Base-by-base conservation (phyloP, 2,888 invertebrate species). In the Cotesia congregata region DNA sequence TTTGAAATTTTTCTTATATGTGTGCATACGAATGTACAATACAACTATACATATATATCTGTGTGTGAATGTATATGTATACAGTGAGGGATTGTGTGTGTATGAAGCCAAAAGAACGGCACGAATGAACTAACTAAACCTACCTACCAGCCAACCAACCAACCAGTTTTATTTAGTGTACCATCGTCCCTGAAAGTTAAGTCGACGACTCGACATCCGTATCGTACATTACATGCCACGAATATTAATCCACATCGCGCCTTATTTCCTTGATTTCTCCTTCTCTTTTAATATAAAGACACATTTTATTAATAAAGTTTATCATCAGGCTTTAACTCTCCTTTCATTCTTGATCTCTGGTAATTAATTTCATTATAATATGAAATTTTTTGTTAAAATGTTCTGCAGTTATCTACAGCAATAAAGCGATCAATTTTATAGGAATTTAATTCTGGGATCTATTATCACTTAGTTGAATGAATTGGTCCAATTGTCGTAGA, bases 221-320 rank as follows among this genome's bases (percentile, higher is more conserved):
- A 76, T 72, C 62, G 62, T 82, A 79, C 76, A 78, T 80, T 83
- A 83, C 82, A 80, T 83, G 82, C 78, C 80, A 81, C 83, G 84
- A 84, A 84, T 84, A 79, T 83, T 84, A 84, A 83, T 84, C 80
- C 80, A 76, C 72, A 77, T 76, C 80, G 77, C 83, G 73, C 74
- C 79, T 50, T 72, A 38, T 72, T 65, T 75, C 77, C 68, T 75
- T 74, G 15, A 74, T 79, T 77, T 72, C 60, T 41, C 67, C 50
- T 50, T 9, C 50, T 50, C 50, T 50, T 70, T 69, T 39, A 1
- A 41, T 68, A 15, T 68, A 15, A 50, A 50, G 50, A 50, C 9
- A 12, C 50, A 50, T 12, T 50, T 50, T 50, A 50, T 50, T 50
- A 50, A 50, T 50, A 50, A 50, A 50, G 7, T 50, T 50, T 50